Evolutionary conservation across 2,113 vertebrate species (phyloP).

Genomic region (Galbula dea): DNA sequence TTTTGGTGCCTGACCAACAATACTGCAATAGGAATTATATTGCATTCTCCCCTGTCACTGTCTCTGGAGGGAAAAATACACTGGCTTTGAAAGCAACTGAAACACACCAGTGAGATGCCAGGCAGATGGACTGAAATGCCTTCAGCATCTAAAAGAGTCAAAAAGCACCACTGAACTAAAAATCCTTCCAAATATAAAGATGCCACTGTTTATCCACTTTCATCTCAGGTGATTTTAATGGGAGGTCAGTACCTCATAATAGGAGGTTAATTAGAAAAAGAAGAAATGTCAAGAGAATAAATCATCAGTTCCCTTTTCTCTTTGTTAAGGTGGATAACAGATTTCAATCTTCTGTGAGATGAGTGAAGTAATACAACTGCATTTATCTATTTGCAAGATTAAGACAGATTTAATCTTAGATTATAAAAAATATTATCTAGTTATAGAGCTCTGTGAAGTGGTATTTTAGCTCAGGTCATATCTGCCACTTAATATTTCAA

Average conservation of each 20-base stretch:
- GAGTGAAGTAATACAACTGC: neutral
- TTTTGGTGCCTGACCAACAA: conserved; percentile 36
- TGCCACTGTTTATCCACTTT: conserved; percentile 32
- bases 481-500: neutral
- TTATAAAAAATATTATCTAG: neutral
- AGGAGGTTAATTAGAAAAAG: conserved; percentile 60
- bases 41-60: neutral
- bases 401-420: neutral
- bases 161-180: conserved; percentile 34
- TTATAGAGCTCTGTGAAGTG: neutral
- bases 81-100: conserved; percentile 25
- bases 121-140: conserved; percentile 48
- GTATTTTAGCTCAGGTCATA: neutral
- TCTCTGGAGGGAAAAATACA: conserved; percentile 13
- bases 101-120: conserved; percentile 25
- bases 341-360: neutral
- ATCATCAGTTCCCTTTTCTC: neutral
- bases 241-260: conserved; percentile 23
- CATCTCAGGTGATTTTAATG: conserved; percentile 20
- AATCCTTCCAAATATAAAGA: conserved; percentile 43
- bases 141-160: conserved; percentile 38
- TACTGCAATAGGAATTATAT: neutral
- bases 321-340: neutral
- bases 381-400: neutral
- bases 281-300: conserved; percentile 43